phyloP scores from a whole-genome alignment of 2,797 vertebrate species.

The Hylomyscus alleni region DNA sequence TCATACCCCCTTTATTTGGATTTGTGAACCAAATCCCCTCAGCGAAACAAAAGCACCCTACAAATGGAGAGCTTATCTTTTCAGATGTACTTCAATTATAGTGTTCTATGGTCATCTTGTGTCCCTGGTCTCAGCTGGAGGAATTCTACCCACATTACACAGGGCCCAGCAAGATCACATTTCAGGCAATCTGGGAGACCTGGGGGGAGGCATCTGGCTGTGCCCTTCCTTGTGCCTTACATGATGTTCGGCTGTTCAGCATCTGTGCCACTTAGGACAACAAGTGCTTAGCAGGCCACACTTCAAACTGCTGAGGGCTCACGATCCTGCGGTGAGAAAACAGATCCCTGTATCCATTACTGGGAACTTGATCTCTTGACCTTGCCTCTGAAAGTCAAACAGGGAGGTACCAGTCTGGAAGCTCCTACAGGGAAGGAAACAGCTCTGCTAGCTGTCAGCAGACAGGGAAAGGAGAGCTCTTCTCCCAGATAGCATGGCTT shows the following conservation, averaged over 20 bases:
- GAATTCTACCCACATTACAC: neutral
- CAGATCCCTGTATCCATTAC: slow-evolving; percentile 48
- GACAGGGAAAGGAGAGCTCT: neutral
- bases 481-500: neutral
- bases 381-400: slow-evolving; percentile 57
- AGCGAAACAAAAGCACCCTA: neutral
- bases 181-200: rapidly evolving
- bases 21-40: neutral
- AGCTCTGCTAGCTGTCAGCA: rapidly evolving
- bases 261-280: neutral
- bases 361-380: slow-evolving; percentile 52
- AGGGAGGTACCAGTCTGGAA: neutral
- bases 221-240: neutral
- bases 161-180: rapidly evolving
- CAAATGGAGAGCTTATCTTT: neutral
- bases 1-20: neutral
- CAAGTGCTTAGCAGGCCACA: neutral
- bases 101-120: rapidly evolving
- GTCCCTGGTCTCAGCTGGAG: neutral
- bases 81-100: neutral
- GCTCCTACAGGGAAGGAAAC: neutral
- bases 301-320: slow-evolving; percentile 48
- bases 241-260: neutral
- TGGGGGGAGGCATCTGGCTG: rapidly evolving
- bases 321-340: neutral